Base-by-base conservation (phyloP, 2,888 invertebrate genomes). In the Malthinus flaveolus region DNA sequence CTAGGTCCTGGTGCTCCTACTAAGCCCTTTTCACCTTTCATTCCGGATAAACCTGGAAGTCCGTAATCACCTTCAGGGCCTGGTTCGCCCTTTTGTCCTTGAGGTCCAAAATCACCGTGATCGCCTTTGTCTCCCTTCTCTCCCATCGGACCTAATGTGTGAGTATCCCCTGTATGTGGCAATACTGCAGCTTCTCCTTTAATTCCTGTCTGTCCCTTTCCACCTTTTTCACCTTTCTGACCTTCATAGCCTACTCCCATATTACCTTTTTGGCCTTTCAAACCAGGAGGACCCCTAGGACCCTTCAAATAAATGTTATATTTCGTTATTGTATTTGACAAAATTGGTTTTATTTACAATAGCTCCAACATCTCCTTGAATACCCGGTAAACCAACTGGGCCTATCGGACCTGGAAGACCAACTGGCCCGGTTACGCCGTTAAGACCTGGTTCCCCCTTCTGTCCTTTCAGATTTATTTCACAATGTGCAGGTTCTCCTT, bases 11-110 rank as follows among this genome's bases (percentile, higher is more conserved):
- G 88, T 52, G 88, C 84, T 65, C 95, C 95, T 39, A 87, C 85
- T 64, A 93, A 80, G 66, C 96, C 96, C 72, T 95, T 96, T 80
- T 95, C 95, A 69, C 95, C 95, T 75, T 89, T 90, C 65, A 81
- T 78, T 49, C 91, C 91, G 49, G 78, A 65, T 56, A 77, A 75
- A 39, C 91, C 91, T 9, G 84, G 75, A 52, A 82, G 73, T 39
- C 95, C 95, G 66, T 85, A 82, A 66, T 86, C 86, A 51, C 93
- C 93, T 62, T 84, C 82, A 0, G 80, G 77, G 15, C 93, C 93
- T 3, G 82, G 80, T 59, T 88, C 87, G 56, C 93, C 93, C 69
- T 87, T 86, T 49, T 82, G 82, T 32, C 92, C 91, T 62, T 82
- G 80, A 1, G 71, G 71, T 32, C 89, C 89, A 5, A 78, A 73